These are phyloP conservation scores for Boloria euphrosyne DNA, from an alignment of 2,888 invertebrate species.

Conservation along the genomic window DNA sequence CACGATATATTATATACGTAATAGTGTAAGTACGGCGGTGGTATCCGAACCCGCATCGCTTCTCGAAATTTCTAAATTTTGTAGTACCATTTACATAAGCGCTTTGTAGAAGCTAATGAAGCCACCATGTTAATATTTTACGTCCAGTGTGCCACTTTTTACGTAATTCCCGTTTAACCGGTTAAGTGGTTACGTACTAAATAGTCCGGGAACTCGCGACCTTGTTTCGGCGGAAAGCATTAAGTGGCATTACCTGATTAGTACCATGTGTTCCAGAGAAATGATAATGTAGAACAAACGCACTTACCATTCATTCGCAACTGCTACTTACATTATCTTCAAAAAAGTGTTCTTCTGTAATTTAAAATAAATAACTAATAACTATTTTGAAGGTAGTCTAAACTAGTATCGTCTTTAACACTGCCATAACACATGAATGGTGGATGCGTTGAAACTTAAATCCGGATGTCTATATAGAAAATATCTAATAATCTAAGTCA, in stretches of 20 bases:
- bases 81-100: slow-evolving; percentile 20
- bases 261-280: slow-evolving; percentile 25
- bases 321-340: slow-evolving; percentile 23
- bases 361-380: slow-evolving; percentile 17
- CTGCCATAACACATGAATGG: slow-evolving; percentile 22
- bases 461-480: slow-evolving; percentile 34
- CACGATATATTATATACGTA: slow-evolving; percentile 69
- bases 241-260: slow-evolving; percentile 42
- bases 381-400: slow-evolving; percentile 26
- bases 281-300: slow-evolving; percentile 26
- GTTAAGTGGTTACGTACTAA: slow-evolving; percentile 8
- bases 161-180: slow-evolving; percentile 13
- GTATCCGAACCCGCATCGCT: slow-evolving; percentile 49
- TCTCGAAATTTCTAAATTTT: slow-evolving; percentile 36
- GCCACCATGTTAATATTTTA: slow-evolving; percentile 15
- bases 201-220: slow-evolving; percentile 29
- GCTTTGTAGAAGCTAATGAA: slow-evolving; percentile 24
- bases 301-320: slow-evolving; percentile 23
- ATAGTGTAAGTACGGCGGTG: slow-evolving; percentile 62
- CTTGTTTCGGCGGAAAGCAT: slow-evolving; percentile 41
- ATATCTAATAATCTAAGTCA: slow-evolving; percentile 35
- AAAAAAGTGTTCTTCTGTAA: slow-evolving; percentile 20
- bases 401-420: slow-evolving; percentile 16
- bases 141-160: slow-evolving; percentile 17
- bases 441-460: slow-evolving; percentile 21